A percentile compares a stretch with the other conserved stretches of the same genome.
These are phyloP conservation scores for Chloroceryle aenea DNA, from an alignment of 2,113 vertebrate genomes.

Conservation along the genomic window DNA sequence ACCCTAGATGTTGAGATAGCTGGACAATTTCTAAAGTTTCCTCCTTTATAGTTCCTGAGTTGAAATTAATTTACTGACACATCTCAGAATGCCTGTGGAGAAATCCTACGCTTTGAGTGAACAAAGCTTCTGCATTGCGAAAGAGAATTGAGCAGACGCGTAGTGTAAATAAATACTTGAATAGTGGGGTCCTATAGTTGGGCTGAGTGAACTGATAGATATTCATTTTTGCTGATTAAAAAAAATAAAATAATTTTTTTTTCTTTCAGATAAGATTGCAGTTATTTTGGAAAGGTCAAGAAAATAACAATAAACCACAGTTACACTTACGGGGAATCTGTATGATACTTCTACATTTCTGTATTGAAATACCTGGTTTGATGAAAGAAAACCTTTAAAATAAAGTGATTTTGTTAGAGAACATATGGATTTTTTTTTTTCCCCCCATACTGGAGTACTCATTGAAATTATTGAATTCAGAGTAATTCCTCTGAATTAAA, in stretches of 20 bases:
- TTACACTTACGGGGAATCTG: background rate
- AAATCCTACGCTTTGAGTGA: background rate
- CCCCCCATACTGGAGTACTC: background rate
- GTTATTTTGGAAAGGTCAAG: background rate
- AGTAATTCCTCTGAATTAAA: background rate
- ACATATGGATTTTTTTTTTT: background rate
- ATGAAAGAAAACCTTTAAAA: background rate
- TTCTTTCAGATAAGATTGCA: background rate
- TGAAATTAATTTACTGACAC: conserved; percentile 10
- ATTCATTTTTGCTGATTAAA: background rate
- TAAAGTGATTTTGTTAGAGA: background rate
- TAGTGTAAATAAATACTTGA: conserved; percentile 11
- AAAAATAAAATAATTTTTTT: conserved; percentile 5
- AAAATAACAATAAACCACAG: background rate
- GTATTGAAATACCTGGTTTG: background rate
- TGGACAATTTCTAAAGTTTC: background rate
- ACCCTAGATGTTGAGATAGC: background rate
- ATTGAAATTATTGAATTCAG: background rate
- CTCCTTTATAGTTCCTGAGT: background rate
- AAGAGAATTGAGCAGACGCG: background rate
- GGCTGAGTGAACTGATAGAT: background rate
- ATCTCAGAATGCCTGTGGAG: background rate
- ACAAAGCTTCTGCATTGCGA: background rate
- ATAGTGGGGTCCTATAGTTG: background rate
- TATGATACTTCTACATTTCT: background rate